Evolutionary conservation across 1,140 invertebrate genomes (phyloP).

Genomic region (Aphaenogaster ashmeadi): DNA sequence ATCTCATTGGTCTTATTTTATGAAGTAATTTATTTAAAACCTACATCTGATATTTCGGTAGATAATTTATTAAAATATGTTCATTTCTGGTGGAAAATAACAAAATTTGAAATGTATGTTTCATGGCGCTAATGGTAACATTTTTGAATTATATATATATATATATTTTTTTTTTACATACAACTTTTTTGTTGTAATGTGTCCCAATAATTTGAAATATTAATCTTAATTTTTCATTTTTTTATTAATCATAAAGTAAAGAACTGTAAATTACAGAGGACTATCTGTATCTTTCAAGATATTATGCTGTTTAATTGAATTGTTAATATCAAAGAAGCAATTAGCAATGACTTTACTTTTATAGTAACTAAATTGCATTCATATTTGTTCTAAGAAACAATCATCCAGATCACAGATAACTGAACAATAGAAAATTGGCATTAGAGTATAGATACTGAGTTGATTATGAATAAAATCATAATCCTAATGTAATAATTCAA

Average conservation of each 20-base stretch:
- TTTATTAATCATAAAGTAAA: conserved; percentile 13
- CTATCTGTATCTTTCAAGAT: background rate
- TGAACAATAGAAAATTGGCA: conserved; percentile 72
- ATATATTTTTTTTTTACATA: background rate
- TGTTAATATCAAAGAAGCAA: background rate
- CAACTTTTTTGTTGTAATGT: background rate
- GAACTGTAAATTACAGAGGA: conserved; percentile 27
- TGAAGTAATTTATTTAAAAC: conserved; percentile 41
- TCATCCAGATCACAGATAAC: conserved; percentile 70
- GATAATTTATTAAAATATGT: conserved; percentile 13
- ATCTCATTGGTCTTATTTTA: conserved; percentile 12
- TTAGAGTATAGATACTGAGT: conserved; percentile 64
- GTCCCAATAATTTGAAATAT: background rate
- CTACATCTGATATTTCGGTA: conserved; percentile 12
- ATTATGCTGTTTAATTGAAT: conserved; percentile 39
- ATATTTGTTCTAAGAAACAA: conserved; percentile 63
- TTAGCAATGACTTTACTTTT: conserved; percentile 55
- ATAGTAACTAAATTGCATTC: conserved; percentile 55
- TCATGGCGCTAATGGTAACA: background rate
- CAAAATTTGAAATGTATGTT: background rate
- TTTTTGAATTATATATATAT: conserved; percentile 28
- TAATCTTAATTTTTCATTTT: conserved; percentile 15
- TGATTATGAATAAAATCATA: conserved; percentile 61
- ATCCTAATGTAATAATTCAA: conserved; percentile 89
- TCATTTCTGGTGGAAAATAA: background rate